Percentiles rank a stretch among this genome's conserved stretches.
Evolutionary conservation across 1,140 invertebrate genomes (phyloP).

Genomic region (Calephelis virginiensis): DNA sequence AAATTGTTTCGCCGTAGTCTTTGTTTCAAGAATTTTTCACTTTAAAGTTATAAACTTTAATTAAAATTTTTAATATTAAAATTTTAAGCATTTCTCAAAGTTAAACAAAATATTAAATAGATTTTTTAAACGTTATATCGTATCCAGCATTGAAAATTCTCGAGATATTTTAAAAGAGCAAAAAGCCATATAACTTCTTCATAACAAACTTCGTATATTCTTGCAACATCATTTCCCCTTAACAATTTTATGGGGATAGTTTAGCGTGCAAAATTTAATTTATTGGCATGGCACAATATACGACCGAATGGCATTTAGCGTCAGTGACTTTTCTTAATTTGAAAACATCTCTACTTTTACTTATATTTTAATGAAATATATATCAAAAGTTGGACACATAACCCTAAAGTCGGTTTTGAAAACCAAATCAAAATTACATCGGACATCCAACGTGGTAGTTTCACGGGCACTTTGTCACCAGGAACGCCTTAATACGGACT

Average conservation of each 20-base stretch:
- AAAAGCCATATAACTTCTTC: constrained; percentile 14
- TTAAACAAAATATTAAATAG: constrained; percentile 11
- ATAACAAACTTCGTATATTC: constrained; percentile 13
- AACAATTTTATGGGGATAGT: constrained; percentile 4
- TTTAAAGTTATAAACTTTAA: constrained; percentile 11
- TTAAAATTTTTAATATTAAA: constrained; percentile 1
- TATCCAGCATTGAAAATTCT: constrained; percentile 11
- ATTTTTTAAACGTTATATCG: not conserved
- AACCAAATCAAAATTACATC: no score
- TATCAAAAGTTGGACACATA: no score
- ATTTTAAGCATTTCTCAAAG: constrained; percentile 3
- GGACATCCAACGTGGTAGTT: no score
- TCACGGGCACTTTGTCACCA: no score
- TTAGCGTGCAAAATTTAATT: not conserved
- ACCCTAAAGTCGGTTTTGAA: no score
- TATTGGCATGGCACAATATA: no score
- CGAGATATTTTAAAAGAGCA: constrained; percentile 6
- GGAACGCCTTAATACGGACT: no score
- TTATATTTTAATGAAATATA: no score
- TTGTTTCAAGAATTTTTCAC: constrained; percentile 15
- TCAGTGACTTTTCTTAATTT: no score
- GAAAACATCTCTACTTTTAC: no score
- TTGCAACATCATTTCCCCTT: constrained; percentile 12
- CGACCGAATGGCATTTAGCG: no score
- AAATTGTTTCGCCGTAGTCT: constrained; percentile 12